Evolutionary conservation across 1,140 invertebrate genomes (phyloP).

Genomic region (Hylaeus volcanicus): DNA sequence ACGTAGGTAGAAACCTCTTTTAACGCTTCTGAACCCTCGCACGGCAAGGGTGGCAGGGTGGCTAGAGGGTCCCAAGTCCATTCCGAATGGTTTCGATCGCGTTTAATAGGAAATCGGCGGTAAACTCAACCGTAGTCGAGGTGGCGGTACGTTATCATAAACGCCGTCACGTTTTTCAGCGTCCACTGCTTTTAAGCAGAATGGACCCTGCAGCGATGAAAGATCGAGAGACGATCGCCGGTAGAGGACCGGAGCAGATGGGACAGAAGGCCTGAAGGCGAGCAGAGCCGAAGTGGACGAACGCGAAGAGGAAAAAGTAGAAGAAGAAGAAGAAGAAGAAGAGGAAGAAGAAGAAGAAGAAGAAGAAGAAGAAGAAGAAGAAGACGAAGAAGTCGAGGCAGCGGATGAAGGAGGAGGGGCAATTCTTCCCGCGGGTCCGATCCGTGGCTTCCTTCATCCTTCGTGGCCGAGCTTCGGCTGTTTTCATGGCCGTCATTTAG

Average conservation of each 20-base stretch:
- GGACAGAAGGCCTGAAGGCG: not conserved
- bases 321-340: not conserved
- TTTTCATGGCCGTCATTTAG: conserved; percentile 82
- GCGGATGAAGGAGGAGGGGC: conserved; percentile 28
- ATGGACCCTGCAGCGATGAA: not conserved
- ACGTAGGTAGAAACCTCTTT: too few relatives aligned
- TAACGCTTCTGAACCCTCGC: too few relatives aligned
- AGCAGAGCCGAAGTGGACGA: conserved; percentile 7
- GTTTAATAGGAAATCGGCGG: too few relatives aligned
- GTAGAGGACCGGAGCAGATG: not conserved
- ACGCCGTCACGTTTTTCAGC: too few relatives aligned
- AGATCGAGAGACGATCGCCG: not conserved
- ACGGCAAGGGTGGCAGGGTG: too few relatives aligned
- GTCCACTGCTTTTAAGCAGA: too few relatives aligned
- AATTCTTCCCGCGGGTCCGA: conserved; percentile 57
- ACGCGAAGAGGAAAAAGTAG: not conserved
- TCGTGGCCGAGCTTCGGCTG: conserved; percentile 78
- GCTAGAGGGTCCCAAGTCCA: too few relatives aligned
- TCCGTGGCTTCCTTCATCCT: conserved; percentile 71
- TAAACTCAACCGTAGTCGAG: too few relatives aligned
- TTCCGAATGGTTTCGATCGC: too few relatives aligned
- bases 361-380: conserved; percentile 32
- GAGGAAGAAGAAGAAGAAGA: conserved; percentile 27
- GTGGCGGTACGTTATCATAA: too few relatives aligned
- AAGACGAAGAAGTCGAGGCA: conserved; percentile 23